Evolutionary conservation across 2,888 invertebrate genomes (phyloP).

Genomic region (Macrophya alboannulata): DNA sequence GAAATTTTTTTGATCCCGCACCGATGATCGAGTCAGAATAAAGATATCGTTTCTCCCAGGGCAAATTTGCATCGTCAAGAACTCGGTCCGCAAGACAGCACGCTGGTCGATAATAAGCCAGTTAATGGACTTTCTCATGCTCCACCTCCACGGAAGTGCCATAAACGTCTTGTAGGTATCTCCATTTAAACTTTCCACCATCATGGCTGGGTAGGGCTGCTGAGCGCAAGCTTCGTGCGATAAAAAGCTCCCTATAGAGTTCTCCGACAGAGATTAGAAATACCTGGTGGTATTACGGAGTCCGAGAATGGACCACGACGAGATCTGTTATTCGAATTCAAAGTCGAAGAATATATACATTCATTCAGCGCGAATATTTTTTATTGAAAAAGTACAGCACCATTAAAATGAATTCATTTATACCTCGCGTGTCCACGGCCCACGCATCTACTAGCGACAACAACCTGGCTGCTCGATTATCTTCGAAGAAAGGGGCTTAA

Average conservation of each 20-base stretch:
- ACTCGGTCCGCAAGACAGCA: slow-evolving; percentile 1
- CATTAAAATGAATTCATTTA: slow-evolving; percentile 37
- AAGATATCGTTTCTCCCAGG: background rate
- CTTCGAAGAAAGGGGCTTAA: background rate
- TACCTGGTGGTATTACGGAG: background rate
- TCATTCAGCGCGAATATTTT: background rate
- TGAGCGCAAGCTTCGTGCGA: slow-evolving; percentile 53
- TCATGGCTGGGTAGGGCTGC: slow-evolving; percentile 68
- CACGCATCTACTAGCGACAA: slow-evolving; percentile 30
- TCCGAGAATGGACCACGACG: background rate
- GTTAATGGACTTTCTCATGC: slow-evolving; percentile 70
- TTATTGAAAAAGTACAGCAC: slow-evolving; percentile 1
- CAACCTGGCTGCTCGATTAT: background rate
- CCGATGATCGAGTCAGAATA: slow-evolving; percentile 1
- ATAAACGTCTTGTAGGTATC: slow-evolving; percentile 71
- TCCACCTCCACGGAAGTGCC: slow-evolving; percentile 71
- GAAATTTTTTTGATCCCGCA: background rate
- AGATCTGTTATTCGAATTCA: background rate
- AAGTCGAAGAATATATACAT: slow-evolving; percentile 5
- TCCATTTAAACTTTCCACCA: slow-evolving; percentile 70
- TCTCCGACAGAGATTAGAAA: slow-evolving; percentile 26
- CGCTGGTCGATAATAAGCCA: slow-evolving; percentile 62
- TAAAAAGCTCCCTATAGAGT: background rate
- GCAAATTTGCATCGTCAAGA: background rate
- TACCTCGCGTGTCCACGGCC: slow-evolving; percentile 21